These are phyloP conservation scores for Hypomecis punctinalis DNA, from an alignment of 2,888 invertebrate species.

Conservation along the genomic window DNA sequence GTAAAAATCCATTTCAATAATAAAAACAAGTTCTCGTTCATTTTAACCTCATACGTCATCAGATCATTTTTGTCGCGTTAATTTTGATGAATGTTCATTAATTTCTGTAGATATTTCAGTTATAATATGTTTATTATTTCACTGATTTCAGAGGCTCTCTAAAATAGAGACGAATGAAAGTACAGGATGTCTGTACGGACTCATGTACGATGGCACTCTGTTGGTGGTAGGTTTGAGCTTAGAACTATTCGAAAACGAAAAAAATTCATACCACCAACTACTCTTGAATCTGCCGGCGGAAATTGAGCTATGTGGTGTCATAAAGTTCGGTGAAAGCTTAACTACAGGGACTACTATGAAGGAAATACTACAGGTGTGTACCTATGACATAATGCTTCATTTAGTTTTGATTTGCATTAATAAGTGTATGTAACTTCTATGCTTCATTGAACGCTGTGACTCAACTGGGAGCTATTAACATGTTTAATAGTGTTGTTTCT, in stretches of 20 bases:
- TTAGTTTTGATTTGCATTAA: background rate
- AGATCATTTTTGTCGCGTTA: constrained; percentile 36
- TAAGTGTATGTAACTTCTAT: constrained; percentile 2
- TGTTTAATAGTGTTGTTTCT: background rate
- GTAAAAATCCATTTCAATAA: background rate
- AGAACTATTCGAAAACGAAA: constrained; percentile 85
- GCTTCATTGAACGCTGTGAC: constrained; percentile 2
- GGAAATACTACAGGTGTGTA: constrained; percentile 83
- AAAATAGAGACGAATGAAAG: constrained; percentile 85
- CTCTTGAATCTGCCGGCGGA: constrained; percentile 90
- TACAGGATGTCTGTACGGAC: constrained; percentile 90
- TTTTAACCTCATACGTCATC: constrained; percentile 65
- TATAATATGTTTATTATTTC: constrained; percentile 12
- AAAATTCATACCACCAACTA: constrained; percentile 79
- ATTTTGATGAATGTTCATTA: constrained; percentile 13
- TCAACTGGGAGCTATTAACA: background rate
- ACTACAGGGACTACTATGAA: constrained; percentile 86
- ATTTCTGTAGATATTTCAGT: background rate
- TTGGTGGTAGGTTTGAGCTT: constrained; percentile 89
- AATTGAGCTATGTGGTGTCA: constrained; percentile 90
- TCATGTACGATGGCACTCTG: constrained; percentile 89
- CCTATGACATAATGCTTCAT: constrained; percentile 7
- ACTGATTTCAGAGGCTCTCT: constrained; percentile 86
- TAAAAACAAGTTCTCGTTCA: background rate
- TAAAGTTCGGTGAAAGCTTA: constrained; percentile 87